Conservation (phyloP, 2,888 invertebrate genomes). For the Brachyptera putata region DNA sequence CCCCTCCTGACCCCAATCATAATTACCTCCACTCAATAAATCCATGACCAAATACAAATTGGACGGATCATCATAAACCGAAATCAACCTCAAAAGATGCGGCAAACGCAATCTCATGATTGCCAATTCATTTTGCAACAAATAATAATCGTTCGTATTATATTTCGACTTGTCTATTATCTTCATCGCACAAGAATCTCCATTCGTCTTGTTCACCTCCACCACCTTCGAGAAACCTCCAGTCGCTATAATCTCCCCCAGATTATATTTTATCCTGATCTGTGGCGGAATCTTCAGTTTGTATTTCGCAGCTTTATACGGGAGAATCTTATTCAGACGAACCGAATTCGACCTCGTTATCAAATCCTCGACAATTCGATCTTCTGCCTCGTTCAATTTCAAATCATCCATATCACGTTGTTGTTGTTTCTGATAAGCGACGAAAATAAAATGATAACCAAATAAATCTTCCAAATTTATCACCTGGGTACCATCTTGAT, state of each 20-base stretch:
- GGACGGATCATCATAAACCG: neutral
- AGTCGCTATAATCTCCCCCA: neutral
- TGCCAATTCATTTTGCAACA: neutral
- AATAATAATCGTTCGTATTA: neutral
- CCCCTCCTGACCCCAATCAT: too few relatives aligned
- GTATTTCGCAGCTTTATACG: neutral
- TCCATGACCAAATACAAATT: neutral
- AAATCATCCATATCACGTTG: neutral
- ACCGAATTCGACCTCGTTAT: neutral
- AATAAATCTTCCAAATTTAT: neutral
- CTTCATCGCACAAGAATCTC: neutral
- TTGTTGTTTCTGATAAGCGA: neutral
- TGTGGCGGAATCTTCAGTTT: neutral
- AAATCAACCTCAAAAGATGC: neutral
- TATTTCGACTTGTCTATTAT: neutral
- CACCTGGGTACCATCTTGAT: neutral
- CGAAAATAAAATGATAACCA: neutral
- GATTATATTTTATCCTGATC: neutral
- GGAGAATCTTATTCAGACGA: neutral
- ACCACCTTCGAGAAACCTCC: neutral
- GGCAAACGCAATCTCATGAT: neutral
- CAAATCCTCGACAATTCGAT: neutral
- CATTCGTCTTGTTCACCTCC: neutral
- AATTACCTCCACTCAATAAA: too few relatives aligned
- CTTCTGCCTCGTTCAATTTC: neutral